phyloP scores from a whole-genome alignment of 2,888 invertebrate species.

The Azorinus chamasolen region DNA sequence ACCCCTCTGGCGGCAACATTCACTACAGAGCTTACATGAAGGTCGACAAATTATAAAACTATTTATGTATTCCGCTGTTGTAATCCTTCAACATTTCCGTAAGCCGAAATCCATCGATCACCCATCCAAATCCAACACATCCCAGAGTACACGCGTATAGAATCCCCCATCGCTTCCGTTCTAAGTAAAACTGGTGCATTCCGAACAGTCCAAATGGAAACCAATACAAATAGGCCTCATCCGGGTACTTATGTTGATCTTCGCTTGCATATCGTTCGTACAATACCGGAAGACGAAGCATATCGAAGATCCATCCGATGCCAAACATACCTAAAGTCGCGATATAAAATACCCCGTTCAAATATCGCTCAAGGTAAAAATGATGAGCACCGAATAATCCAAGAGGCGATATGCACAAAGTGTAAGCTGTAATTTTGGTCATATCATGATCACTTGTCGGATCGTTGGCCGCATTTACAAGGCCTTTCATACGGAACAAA shows the following conservation, averaged over 20 bases:
- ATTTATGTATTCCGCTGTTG: constrained; percentile 51
- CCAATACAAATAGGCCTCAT: constrained; percentile 65
- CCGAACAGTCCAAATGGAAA: constrained; percentile 66
- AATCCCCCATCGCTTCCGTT: constrained; percentile 59
- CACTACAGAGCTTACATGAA: constrained; percentile 41
- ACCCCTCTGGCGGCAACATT: constrained; percentile 42
- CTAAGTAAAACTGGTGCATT: constrained; percentile 67
- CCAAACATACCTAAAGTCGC: constrained; percentile 60
- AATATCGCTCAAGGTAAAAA: constrained; percentile 55
- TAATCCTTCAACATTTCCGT: constrained; percentile 49
- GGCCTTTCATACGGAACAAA: constrained; percentile 58
- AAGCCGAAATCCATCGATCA: constrained; percentile 60
- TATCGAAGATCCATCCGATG: constrained; percentile 61
- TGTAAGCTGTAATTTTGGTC: constrained; percentile 60
- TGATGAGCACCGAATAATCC: constrained; percentile 61
- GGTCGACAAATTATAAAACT: constrained; percentile 55
- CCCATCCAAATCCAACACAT: constrained; percentile 58
- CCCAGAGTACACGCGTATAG: constrained; percentile 65
- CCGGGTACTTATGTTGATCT: constrained; percentile 64
- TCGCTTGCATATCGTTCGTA: constrained; percentile 60
- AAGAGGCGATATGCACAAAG: constrained; percentile 57
- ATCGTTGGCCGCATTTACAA: constrained; percentile 58
- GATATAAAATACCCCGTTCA: constrained; percentile 57
- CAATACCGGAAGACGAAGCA: constrained; percentile 56
- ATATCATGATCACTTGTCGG: constrained; percentile 58